Evolutionary conservation across 2,797 vertebrate genomes (phyloP).

Genomic region (Falco rusticolus): DNA sequence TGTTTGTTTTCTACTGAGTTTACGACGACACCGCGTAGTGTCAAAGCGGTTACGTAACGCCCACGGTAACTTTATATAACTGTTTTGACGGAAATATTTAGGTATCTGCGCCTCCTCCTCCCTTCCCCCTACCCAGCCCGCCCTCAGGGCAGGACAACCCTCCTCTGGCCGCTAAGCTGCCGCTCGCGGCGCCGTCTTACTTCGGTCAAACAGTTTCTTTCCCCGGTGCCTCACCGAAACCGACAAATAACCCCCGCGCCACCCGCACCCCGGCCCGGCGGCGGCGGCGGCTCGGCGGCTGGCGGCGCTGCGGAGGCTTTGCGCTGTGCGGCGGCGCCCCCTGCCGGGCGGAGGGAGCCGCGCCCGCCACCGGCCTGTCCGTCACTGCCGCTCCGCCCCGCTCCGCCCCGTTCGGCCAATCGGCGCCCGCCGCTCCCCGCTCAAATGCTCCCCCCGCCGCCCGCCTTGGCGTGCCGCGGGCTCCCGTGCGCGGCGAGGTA

Average conservation of each 20-base stretch:
- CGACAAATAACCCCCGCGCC: background rate
- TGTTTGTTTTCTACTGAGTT: fast-evolving
- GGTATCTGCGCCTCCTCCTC: too few species aligned
- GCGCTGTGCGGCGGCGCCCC: background rate
- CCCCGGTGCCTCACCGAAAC: fast-evolving
- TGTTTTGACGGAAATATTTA: background rate
- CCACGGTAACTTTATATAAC: background rate
- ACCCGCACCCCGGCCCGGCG: fast-evolving
- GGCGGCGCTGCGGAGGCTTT: background rate
- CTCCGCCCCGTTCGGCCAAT: background rate
- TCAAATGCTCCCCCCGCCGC: fast-evolving
- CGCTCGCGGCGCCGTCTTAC: background rate
- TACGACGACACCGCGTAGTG: background rate
- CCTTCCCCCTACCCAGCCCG: fast-evolving
- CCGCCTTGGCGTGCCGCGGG: fast-evolving
- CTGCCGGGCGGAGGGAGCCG: background rate
- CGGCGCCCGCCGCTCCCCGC: background rate
- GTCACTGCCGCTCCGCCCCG: background rate
- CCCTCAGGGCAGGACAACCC: background rate
- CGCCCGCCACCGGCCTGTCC: fast-evolving
- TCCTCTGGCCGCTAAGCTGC: background rate
- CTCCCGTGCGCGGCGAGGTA: background rate
- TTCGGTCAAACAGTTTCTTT: background rate
- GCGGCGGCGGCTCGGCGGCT: too few species aligned
- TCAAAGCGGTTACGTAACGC: background rate